A percentile compares a stretch with the other conserved stretches of the same genome.
Evolutionary conservation across 2,888 invertebrate genomes (phyloP).

Genomic region (Rhagophthalmus giganteus): DNA sequence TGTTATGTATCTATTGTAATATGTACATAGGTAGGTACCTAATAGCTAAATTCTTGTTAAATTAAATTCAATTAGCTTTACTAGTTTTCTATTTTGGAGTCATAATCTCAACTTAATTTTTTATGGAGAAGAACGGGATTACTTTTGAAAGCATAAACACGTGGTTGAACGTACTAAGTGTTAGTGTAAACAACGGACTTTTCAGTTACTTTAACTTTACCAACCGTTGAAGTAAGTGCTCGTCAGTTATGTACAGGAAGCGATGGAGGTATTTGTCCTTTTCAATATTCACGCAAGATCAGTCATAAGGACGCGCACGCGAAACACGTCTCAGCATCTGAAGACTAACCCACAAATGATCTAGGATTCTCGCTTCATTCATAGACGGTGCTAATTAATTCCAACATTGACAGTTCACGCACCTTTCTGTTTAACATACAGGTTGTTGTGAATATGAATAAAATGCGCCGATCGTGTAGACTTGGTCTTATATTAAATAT

Average conservation of each 20-base stretch:
- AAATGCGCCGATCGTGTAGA: no score
- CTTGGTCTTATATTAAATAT: constrained; percentile 7
- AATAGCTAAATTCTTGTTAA: no score
- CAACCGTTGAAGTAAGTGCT: background rate
- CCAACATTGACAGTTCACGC: constrained; percentile 24
- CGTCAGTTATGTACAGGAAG: no score
- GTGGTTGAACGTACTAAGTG: background rate
- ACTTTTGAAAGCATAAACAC: background rate
- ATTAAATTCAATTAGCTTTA: no score
- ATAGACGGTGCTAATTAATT: constrained; percentile 25
- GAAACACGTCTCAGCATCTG: constrained; percentile 14
- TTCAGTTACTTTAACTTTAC: background rate
- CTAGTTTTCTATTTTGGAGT: no score
- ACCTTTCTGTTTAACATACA: constrained; percentile 16
- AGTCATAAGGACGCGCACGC: constrained; percentile 11
- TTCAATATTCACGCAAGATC: background rate
- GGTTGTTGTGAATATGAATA: constrained; percentile 14
- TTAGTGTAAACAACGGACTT: background rate
- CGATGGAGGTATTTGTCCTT: background rate
- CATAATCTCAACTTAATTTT: no score
- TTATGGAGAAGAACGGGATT: no score
- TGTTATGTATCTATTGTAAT: no score
- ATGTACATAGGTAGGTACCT: no score
- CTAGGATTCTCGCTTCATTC: constrained; percentile 22
- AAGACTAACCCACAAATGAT: constrained; percentile 19